Conservation (phyloP, 2,797 vertebrate species). For the Lagodon rhomboides region DNA sequence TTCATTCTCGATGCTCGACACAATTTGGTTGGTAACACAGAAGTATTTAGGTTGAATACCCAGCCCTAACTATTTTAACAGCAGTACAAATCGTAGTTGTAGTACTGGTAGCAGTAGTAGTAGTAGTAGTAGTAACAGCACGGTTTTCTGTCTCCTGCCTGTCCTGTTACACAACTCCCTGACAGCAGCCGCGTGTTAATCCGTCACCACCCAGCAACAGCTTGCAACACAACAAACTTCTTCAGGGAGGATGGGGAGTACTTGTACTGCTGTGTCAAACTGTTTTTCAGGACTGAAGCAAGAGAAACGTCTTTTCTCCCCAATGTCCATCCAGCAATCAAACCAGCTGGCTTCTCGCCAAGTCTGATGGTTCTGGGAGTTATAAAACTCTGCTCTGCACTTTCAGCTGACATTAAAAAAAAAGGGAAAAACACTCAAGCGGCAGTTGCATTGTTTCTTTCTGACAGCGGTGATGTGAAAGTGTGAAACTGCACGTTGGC, state of each 20-base stretch:
- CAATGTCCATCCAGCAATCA: not conserved
- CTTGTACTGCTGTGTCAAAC: constrained; percentile 16
- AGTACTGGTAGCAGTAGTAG: not conserved
- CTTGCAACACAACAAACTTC: constrained; percentile 61
- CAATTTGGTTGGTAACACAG: not conserved
- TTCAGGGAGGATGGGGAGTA: constrained; percentile 3
- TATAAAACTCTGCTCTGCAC: constrained; percentile 7
- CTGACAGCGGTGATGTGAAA: constrained; percentile 11
- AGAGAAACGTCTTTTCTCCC: not conserved
- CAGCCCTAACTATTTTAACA: not conserved
- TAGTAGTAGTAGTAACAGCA: not conserved
- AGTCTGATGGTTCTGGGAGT: constrained; percentile 13
- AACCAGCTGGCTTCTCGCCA: constrained; percentile 26
- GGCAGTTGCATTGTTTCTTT: not conserved
- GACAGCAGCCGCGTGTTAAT: constrained; percentile 54
- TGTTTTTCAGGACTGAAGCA: constrained; percentile 4
- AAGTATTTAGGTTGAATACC: not conserved
- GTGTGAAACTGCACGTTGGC: constrained; percentile 9
- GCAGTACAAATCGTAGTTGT: not conserved
- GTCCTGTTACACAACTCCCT: constrained; percentile 65
- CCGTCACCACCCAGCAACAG: constrained; percentile 74
- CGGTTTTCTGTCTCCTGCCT: not conserved
- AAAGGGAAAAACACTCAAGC: not conserved
- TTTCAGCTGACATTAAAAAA: not conserved
- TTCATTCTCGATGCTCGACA: not conserved